Base-by-base conservation (phyloP, 2,888 invertebrate species). In the Adelognathus sp. region DNA sequence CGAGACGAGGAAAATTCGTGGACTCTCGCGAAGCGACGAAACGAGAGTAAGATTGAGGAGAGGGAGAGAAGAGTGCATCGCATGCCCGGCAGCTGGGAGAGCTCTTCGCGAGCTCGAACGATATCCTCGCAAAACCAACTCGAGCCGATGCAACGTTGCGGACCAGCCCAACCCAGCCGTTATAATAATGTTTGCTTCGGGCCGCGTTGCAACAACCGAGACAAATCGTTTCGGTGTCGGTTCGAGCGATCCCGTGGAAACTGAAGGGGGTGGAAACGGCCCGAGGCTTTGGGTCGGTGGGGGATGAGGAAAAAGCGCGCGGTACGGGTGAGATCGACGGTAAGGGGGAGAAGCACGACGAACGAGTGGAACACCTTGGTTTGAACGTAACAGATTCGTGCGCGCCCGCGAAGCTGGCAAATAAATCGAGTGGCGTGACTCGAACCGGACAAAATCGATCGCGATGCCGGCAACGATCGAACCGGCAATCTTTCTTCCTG, bases 171-270 rank as follows among this genome's bases (percentile, higher is more conserved):
- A n/a, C 4, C 39, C 14, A 14, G 71, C 64, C 74, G 73, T 75
- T 81, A 74, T 79, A 79, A 81, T 83, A 80, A 80, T 79, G 80
- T 82, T 81, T 73, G 75, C 69, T 70, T 73, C 67, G 73, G 73
- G 78, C n/a, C 74, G 76, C 74, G 61, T 78, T 76, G 79, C 80
- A 80, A 72, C 76, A 80, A 81, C 81, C 82, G 81, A 85, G 86
- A 87, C 83, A 85, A 86, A 86, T 87, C 81, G 83, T 76, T 79
- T 74, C 79, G 81, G 66, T 83, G 81, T 84, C 81, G 82, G 81
- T 85, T 86, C 85, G 85, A 82, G 81, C 58, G 50, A 31, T 74
- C 36, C 39, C 41, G 9, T 60, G 46, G 63, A 52, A 54, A 54
- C 66, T 14, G 39, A 54, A 54, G 33, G 46, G 21, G n/a, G n/a